Conservation (phyloP, 1,140 invertebrate genomes). For the Drosophila takahashii region DNA sequence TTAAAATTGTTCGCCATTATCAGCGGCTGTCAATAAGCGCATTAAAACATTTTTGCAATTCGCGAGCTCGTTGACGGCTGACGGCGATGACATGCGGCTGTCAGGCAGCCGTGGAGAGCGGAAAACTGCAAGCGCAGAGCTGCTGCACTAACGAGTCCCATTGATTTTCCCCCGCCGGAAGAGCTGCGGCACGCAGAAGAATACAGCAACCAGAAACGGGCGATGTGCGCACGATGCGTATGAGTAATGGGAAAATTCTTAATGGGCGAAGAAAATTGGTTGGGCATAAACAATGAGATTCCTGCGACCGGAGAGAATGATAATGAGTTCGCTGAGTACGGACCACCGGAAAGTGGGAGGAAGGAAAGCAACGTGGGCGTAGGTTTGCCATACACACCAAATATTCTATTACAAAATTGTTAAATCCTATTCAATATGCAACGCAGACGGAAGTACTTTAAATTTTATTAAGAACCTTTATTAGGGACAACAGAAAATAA, state of each 20-base stretch:
- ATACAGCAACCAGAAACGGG: background rate
- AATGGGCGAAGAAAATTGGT: constrained; percentile 57
- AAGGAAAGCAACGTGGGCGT: background rate
- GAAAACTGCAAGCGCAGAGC: constrained; percentile 37
- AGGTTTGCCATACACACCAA: constrained; percentile 22
- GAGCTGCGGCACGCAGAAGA: background rate
- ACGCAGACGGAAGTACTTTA: background rate
- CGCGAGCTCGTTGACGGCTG: constrained; percentile 28
- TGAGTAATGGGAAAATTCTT: constrained; percentile 60
- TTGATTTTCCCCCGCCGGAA: constrained; percentile 39
- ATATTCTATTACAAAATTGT: constrained; percentile 33
- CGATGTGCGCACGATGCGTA: constrained; percentile 40
- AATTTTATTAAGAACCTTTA: no score
- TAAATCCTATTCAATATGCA: constrained; percentile 1
- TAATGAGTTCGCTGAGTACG: constrained; percentile 35
- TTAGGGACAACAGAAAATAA: no score
- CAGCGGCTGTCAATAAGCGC: constrained; percentile 52
- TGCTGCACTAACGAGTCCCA: constrained; percentile 47
- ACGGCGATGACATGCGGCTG: constrained; percentile 30
- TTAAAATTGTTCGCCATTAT: constrained; percentile 58
- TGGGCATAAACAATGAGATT: constrained; percentile 49
- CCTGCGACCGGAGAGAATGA: constrained; percentile 28
- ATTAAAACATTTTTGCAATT: constrained; percentile 46
- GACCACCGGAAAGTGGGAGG: constrained; percentile 7
- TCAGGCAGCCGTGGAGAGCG: constrained; percentile 12